Evolutionary conservation across 2,113 vertebrate species (phyloP).

Genomic region (Australoheros scitulus): DNA sequence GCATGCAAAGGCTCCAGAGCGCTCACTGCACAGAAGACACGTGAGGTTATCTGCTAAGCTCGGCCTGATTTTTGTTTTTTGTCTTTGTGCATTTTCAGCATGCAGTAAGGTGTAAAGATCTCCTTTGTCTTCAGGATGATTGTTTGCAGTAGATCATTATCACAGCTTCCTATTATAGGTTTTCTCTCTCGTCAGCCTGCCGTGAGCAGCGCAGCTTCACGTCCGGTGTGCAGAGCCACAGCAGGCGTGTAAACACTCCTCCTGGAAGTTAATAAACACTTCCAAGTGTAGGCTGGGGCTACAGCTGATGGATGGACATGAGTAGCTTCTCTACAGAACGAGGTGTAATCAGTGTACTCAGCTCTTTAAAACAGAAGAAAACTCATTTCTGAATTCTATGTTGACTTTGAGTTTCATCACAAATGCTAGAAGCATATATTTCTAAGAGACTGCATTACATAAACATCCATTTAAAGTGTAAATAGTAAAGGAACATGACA

Average conservation of each 20-base stretch:
- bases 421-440: neutral
- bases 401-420: neutral
- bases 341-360: neutral
- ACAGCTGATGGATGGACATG: constrained; percentile 28
- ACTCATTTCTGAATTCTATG: neutral
- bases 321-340: constrained; percentile 4
- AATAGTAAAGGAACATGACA: neutral
- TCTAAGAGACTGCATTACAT: neutral
- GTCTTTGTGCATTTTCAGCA: neutral
- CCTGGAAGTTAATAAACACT: constrained; percentile 38
- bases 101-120: constrained; percentile 22
- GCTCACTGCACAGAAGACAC: constrained; percentile 36
- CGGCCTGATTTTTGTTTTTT: neutral
- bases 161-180: constrained; percentile 1
- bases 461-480: neutral
- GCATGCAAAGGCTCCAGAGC: constrained; percentile 44
- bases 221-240: constrained; percentile 26
- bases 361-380: neutral
- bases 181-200: constrained; percentile 2
- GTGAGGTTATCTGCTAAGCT: constrained; percentile 36
- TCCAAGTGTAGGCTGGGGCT: constrained; percentile 29
- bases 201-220: constrained; percentile 4
- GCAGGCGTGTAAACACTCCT: constrained; percentile 22
- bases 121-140: constrained; percentile 30
- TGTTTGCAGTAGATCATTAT: constrained; percentile 24